Evolutionary conservation across 1,140 invertebrate genomes (phyloP), one percentile per base, ranked within the genome.

Genomic region (Pemphigus obesinymphae): DNA sequence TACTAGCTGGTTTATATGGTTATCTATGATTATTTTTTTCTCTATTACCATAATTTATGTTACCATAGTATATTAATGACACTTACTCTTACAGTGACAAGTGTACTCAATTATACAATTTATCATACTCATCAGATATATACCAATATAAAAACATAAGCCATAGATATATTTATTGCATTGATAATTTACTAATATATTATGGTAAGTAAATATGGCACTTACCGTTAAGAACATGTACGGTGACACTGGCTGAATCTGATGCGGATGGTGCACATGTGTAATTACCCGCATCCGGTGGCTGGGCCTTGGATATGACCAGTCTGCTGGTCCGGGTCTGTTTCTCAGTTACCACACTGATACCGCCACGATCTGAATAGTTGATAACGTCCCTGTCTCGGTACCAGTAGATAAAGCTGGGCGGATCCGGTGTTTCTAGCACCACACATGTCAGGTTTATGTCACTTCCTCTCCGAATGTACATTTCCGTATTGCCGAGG

Each of bases 381-480:
- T 96, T 96, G 86, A 96, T 94, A 83, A 96, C 93, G 86, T 93
- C 91, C 15, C 91, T 91, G 63, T 94, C 94, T 84, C 93, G 92
- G 87, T 96, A 95, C 95, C 95, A 96, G 87, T 95, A 95, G 87
- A 97, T 96, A 88, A 95, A 96, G 84, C 91, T 91, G 53, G 95
- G 95, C n/a, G 94, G 94, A 83, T 94, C 93, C 0, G 95, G 94
- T 37, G 94, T 94, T 86, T 95, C 92, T 83, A 91, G 89, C 8
- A 95, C 94, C 83, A 94, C 90, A 88, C 95, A 96, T 72, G 94
- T 96, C 84, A 96, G 89, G 88, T 96, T 96, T 86, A 96, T 95
- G 89, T 96, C 94, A 84, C 93, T 95, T 45, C 94, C 95, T 84
- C 93, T 94, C 84, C 94, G 93, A 85, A 96, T 93, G 89, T 93